Percentiles rank a stretch among this genome's conserved stretches.
Conservation (phyloP, 2,113 vertebrate species). For the Kryptolebias marmoratus region DNA sequence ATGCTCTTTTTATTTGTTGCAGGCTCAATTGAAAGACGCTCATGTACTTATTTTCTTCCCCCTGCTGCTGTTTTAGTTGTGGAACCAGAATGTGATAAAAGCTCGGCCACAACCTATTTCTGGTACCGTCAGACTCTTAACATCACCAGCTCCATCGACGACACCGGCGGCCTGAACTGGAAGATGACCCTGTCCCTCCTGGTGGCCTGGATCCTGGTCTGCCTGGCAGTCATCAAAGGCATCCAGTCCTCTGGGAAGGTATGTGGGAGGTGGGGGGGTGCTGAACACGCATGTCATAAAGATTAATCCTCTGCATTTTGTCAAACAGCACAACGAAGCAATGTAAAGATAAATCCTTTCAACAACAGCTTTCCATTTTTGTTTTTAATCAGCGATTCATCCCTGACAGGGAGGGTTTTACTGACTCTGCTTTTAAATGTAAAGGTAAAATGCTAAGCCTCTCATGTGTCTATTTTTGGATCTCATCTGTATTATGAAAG, state of each 20-base stretch:
- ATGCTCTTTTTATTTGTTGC: too few relatives aligned
- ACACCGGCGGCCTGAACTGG: conserved; percentile 96
- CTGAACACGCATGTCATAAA: neutral
- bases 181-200: conserved; percentile 95
- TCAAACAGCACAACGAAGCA: neutral
- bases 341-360: conserved; percentile 17
- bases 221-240: conserved; percentile 94
- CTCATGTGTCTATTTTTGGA: conserved; percentile 47
- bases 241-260: conserved; percentile 99
- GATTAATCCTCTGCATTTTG: neutral
- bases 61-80: conserved; percentile 79
- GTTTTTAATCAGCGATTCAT: conserved; percentile 31
- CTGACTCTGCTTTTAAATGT: conserved; percentile 23
- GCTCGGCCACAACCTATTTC: conserved; percentile 98
- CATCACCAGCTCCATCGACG: conserved; percentile 93
- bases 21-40: neutral
- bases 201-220: conserved; percentile 93
- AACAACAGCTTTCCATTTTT: conserved; percentile 17
- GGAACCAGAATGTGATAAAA: conserved; percentile 94
- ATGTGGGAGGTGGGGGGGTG: conserved; percentile 8
- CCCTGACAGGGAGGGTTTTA: conserved; percentile 15
- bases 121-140: conserved; percentile 96
- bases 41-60: neutral
- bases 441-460: conserved; percentile 36
- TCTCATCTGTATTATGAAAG: conserved; percentile 57